Evolutionary conservation across 2,888 invertebrate species (phyloP), one percentile per base, ranked within the genome.

Genomic region (Plebejus melissa): DNA sequence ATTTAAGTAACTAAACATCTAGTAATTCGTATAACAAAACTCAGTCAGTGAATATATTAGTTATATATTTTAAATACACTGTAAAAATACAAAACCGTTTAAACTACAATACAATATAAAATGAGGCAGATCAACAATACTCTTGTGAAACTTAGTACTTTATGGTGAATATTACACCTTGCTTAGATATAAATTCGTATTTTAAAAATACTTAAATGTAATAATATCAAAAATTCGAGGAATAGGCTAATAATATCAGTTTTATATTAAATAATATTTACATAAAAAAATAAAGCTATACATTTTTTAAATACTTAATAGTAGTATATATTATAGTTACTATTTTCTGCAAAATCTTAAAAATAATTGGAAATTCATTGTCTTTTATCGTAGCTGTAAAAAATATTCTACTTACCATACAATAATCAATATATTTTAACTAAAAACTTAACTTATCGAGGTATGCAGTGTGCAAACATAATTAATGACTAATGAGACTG

Each of bases 61-160:
- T 22, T 22, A 38, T 41, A 38, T 41, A 70, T 70, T 11, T 70
- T 46, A 70, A 70, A 58, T 22, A 58, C 28, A 11, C 22, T 41
- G 22, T 70, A n/a, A 70, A 38, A 38, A 70, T 78, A 74, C 54
- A 77, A 50, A 74, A 77, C 28, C n/a, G 9, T 50, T 69, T 22
- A 76, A 76, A 58, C 71, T 69, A 71, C 32, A 58, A 74, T 75
- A 46, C 36, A 22, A 22, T 22, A 22, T 22, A 77, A 78, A 77
- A 75, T 75, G 76, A 78, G 77, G 77, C 77, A 77, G 77, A 77
- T 77, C 38, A 76, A 38, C 70, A 75, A 75, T 71, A 75, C 32
- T 74, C 74, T 74, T 74, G 76, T 16, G 69, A 57, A 57, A 69
- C 28, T 36, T 69, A 69, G 36, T 38, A 38, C 6, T 69, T 69